Evolutionary conservation across 1,140 invertebrate species (phyloP), one percentile per base, ranked within the genome.

Genomic region (Drosophila obscura): DNA sequence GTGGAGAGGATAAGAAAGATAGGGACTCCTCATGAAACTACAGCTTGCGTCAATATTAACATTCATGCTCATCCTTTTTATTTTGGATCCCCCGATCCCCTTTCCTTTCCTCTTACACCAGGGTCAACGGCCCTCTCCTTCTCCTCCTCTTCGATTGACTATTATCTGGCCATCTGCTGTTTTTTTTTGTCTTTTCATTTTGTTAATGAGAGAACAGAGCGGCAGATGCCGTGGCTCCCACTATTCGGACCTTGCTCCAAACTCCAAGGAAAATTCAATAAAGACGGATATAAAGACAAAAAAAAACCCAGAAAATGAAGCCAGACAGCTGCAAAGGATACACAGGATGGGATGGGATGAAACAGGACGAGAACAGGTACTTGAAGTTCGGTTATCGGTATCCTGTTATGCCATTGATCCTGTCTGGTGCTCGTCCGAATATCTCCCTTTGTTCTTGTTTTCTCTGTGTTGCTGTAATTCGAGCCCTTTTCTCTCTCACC

Each of bases 21-120:
- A 31, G 28, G 3, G 8, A 9, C 28, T 28, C 28, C 6, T 57
- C 28, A 56, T 55, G 26, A 52, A 57, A 67, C 80, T 83, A 75
- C 80, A 83, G 75, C 80, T 83, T 79, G 75, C 80, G 61, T 83
- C 80, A 82, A 82, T 82, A 82, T 82, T 79, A 83, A 83, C 75
- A 83, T 83, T 78, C 71, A 82, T 83, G 80, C 80, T 83, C 80
- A 83, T 83, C 80, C 80, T 79, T 82, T 78, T 55, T 50, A 31
- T 48, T 24, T 44, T 69, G 66, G 66, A 19, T 39, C 2, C 58
- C 41, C 50, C 43, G 48, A 8, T 45, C 3, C 13, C n/a, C 13
- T 28, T 44, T 19, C 16, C 8, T 39, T 48, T 41, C 19, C 52
- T 13, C 57, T 60, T 51, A 65, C 49, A 45, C 45, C 71, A 76